These are phyloP conservation scores for Crepidodera aurea DNA, from an alignment of 2,888 invertebrate genomes.

Conservation along the genomic window DNA sequence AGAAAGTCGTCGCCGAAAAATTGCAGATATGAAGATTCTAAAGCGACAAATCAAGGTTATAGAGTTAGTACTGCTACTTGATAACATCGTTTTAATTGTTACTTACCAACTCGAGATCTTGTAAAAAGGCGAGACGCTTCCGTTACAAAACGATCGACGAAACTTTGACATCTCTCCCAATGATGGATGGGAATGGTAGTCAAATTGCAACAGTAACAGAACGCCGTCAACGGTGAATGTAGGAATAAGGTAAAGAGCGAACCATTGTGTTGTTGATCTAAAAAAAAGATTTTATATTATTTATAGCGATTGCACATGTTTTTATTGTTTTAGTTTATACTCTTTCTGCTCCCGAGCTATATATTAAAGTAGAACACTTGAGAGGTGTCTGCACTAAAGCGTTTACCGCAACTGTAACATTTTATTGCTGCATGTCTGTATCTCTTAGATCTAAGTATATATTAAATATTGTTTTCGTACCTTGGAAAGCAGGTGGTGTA, in stretches of 20 bases:
- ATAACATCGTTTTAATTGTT: too few species aligned
- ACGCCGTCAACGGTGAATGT: constrained; percentile 90
- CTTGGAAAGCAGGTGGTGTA: constrained; percentile 83
- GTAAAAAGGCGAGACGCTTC: constrained; percentile 87
- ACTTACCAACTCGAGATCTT: constrained; percentile 81
- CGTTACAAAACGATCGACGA: constrained; percentile 87
- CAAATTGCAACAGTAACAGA: constrained; percentile 91
- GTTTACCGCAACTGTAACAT: too few species aligned
- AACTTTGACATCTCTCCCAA: constrained; percentile 91
- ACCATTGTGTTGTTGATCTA: constrained; percentile 86
- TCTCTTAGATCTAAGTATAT: too few species aligned
- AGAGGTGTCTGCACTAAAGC: neutral
- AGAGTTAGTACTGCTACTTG: too few species aligned
- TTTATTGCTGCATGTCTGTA: too few species aligned
- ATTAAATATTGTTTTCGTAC: constrained; percentile 60
- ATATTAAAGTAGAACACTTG: too few species aligned
- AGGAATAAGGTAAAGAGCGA: constrained; percentile 95
- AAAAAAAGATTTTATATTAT: constrained; percentile 47
- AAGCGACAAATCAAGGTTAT: constrained; percentile 31
- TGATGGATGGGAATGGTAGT: constrained; percentile 83
- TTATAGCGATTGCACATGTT: neutral
- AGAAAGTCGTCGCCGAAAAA: constrained; percentile 97
- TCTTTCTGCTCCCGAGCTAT: too few species aligned
- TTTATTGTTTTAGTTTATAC: too few species aligned
- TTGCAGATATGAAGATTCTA: constrained; percentile 77